Base-by-base conservation (phyloP, 1,140 invertebrate species). In the Ctenoplectra terminalis region DNA sequence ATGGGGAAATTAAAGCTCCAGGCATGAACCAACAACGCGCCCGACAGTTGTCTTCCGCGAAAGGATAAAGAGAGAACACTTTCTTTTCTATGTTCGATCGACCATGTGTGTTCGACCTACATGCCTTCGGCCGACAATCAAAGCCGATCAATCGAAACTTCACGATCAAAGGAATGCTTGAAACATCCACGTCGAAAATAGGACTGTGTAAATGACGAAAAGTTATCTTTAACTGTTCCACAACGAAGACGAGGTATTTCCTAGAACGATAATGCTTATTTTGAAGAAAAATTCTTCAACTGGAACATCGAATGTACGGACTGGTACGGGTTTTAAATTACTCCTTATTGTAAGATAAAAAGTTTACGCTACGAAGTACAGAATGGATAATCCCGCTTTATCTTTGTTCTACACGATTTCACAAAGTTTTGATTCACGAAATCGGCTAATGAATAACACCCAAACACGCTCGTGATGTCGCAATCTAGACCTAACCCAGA, bases 141-240 rank as follows among this genome's bases (percentile, higher is more conserved):
- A 58, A 66, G 63, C 80, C 76, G 71, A 83, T 82, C 73, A 60
- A 73, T 75, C 70, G 71, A 29, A 69, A 81, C 81, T 82, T 43
- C 74, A n/a, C 67, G 64, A 48, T 66, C 56, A 29, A 72, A 48
- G 43, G 31, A 72, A 26, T 67, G 69, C 46, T 31, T 37, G 26
- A 43, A 58, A 58, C 34, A 2, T 9, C 29, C 13, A 1, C 7
- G 61, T 40, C 46, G 29, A 63, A 63, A 75, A 63, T 63, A 61
- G 43, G 34, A 40, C n/a, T 31, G 15, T 23, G n/a, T 29, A 26
- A 70, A 37, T 26, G 9, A 4, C 31, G n/a, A 29, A 11, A 29
- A 2, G 13, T 48, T 23, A 17, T 37, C 20, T 61, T 11, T 23
- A 56, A 56, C 23, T 1, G 23, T 6, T 52, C 23, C 23, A n/a